These are phyloP conservation scores for Tubiluchus corallicola DNA, from an alignment of 2,888 invertebrate species.

Conservation along the genomic window DNA sequence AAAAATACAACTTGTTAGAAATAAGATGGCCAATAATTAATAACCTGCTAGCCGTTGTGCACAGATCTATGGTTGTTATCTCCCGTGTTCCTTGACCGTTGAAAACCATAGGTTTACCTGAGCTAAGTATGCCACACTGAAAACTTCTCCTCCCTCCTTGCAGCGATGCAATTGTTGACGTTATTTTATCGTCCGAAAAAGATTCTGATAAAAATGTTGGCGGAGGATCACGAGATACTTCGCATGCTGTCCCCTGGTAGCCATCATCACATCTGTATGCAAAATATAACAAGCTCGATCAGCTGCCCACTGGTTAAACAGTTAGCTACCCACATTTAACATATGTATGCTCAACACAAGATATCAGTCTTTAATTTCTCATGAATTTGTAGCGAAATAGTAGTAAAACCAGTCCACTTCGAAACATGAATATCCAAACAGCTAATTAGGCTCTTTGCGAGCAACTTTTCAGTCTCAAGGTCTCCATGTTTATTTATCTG, in stretches of 20 bases:
- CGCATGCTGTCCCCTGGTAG: constrained; percentile 23
- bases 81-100: constrained; percentile 21
- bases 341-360: too few species aligned
- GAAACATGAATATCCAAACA: too few species aligned
- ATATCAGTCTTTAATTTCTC: too few species aligned
- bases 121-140: constrained; percentile 26
- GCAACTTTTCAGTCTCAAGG: too few species aligned
- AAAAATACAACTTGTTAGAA: background rate
- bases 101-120: constrained; percentile 27
- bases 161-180: constrained; percentile 11
- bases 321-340: too few species aligned
- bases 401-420: too few species aligned
- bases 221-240: constrained; percentile 17
- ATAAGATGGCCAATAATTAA: background rate
- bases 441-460: too few species aligned
- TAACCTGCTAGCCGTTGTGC: constrained; percentile 24
- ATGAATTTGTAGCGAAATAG: too few species aligned
- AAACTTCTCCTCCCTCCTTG: constrained; percentile 23
- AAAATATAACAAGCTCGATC: too few species aligned
- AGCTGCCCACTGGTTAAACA: too few species aligned
- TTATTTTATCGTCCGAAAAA: constrained; percentile 10
- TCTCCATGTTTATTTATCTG: too few species aligned
- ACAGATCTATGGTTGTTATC: constrained; percentile 24
- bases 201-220: constrained; percentile 15
- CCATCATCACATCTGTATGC: constrained; percentile 28